Evolutionary conservation across 2,888 invertebrate species (phyloP).

Genomic region (Artemia sinica): DNA sequence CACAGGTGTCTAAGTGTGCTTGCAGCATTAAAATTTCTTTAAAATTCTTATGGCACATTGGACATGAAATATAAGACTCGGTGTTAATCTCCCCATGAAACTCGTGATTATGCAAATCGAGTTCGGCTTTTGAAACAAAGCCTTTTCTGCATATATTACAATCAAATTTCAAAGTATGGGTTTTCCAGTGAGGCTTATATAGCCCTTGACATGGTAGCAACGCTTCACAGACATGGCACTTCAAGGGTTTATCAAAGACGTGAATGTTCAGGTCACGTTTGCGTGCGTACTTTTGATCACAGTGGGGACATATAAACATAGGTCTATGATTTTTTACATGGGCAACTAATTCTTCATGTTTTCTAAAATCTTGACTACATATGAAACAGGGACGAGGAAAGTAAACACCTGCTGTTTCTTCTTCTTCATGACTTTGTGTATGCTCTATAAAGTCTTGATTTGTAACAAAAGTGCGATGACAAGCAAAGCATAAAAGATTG

Average conservation of each 20-base stretch:
- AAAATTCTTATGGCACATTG: constrained; percentile 7
- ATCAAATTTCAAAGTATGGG: background rate
- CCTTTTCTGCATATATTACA: background rate
- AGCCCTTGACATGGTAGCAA: background rate
- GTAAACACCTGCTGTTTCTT: background rate
- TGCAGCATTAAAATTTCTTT: background rate
- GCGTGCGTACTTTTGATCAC: background rate
- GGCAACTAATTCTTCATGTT: background rate
- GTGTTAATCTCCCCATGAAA: background rate
- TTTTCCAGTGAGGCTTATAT: background rate
- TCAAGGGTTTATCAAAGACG: background rate
- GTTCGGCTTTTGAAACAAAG: background rate
- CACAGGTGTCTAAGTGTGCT: background rate
- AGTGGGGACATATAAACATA: constrained; percentile 4
- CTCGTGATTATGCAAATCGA: background rate
- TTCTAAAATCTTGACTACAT: background rate
- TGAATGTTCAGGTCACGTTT: constrained; percentile 3
- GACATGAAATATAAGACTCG: background rate
- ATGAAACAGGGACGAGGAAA: background rate
- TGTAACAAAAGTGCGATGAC: constrained; percentile 4
- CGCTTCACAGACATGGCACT: background rate
- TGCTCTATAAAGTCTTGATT: background rate
- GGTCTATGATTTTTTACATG: background rate
- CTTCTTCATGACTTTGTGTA: background rate
- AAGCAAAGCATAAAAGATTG: background rate